Evolutionary conservation across 1,140 invertebrate species (phyloP), one percentile per base, ranked within the genome.

Genomic region (Conopomorpha cramerella): DNA sequence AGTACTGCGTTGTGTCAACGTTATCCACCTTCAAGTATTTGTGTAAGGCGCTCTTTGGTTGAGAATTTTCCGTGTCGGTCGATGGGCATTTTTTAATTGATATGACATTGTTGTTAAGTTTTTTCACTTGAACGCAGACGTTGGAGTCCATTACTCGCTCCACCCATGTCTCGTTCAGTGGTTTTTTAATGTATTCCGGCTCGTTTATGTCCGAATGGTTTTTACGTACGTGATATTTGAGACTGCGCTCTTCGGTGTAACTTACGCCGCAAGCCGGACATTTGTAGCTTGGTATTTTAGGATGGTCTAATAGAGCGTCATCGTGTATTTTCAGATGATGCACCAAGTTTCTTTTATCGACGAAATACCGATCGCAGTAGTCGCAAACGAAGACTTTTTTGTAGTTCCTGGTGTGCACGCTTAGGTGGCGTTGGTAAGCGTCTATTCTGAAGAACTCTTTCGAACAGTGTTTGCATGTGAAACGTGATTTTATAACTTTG

Each of bases 101-200:
- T 1, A 70, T 43, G 12, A 55, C 31, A 39, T 67, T 70, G 10
- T 55, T 45, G 6, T 66, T 54, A 0, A 70, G 16, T 41, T 70
- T 66, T 1, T 54, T 70, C 19, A 70, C 63, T 42, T 60, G 29
- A 0, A 66, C 60, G 23, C 37, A 60, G 1, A 43, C 15, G 13
- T 65, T 38, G 0, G 47, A 35, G 25, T 60, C 42, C 3, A 35
- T 26, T 1, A 62, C 55, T 8, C 43, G 31, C 38, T 70, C 65
- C 0, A 62, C 39, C 65, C 65, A 70, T 1, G 49, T 55, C 8
- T 66, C 62, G n/a, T 70, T 66, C 2, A 55, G n/a, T 10, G 37
- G 29, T 32, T 48, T 59, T 30, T 38, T 38, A 2, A 46, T 23
- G 18, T 49, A 39, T 2, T 16, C 23, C 0, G 49, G 36, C 15